A percentile compares a stretch with the other conserved stretches of the same genome.
Conservation (phyloP, 2,113 vertebrate species). For the Alligator mississippiensis region DNA sequence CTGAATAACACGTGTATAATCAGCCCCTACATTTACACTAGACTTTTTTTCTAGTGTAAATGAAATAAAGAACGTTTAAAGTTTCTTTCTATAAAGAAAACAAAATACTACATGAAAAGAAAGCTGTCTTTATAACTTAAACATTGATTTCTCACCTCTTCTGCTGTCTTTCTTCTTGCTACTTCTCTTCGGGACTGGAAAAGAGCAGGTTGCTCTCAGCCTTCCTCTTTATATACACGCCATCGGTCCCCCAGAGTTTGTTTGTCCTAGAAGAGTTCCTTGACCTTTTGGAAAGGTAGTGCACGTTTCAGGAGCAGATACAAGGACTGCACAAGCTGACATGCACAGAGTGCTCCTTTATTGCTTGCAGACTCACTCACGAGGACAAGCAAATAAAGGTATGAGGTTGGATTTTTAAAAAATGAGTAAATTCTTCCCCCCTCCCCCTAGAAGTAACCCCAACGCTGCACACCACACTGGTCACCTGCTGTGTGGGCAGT, state of each 20-base stretch:
- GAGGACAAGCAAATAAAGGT: conserved; percentile 49
- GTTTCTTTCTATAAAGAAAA: not conserved
- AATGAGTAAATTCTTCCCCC: not conserved
- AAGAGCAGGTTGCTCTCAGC: conserved; percentile 7
- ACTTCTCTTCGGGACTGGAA: conserved; percentile 33
- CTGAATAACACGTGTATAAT: not conserved
- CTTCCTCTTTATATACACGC: conserved; percentile 60
- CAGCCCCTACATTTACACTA: not conserved
- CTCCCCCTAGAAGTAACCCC: no score
- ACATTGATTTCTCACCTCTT: conserved; percentile 63
- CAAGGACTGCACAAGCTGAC: conserved; percentile 28
- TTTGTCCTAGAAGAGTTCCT: conserved; percentile 62
- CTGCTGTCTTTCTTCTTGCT: conserved; percentile 18
- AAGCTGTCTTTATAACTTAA: not conserved
- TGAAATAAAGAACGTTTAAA: no score
- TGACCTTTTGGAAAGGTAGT: conserved; percentile 68
- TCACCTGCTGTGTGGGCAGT: no score
- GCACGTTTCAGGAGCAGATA: conserved; percentile 54
- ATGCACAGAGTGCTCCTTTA: conserved; percentile 59
- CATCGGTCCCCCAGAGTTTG: conserved; percentile 36
- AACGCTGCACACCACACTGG: no score
- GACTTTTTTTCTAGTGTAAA: not conserved
- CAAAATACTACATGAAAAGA: not conserved
- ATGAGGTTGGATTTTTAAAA: not conserved
- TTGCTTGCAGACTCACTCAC: not conserved